Conservation (phyloP, 2,797 vertebrate genomes). For the Kryptopterus vitreolus region DNA sequence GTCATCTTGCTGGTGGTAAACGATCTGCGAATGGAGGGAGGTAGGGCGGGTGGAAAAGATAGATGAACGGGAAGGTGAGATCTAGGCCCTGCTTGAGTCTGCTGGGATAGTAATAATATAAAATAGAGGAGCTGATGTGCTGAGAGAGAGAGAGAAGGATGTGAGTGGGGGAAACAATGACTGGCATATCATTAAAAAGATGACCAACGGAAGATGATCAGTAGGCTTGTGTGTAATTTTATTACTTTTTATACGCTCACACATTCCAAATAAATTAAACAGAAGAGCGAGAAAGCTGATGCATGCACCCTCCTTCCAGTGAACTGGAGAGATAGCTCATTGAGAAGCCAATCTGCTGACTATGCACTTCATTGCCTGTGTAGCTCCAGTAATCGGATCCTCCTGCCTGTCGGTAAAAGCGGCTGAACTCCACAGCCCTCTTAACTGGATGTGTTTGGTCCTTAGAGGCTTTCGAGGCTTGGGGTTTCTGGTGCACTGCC, state of each 20-base stretch:
- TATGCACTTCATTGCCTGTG: constrained; percentile 45
- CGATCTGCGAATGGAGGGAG: constrained; percentile 55
- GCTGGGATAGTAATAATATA: constrained; percentile 43
- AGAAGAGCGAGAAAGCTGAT: neutral
- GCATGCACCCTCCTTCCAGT: constrained; percentile 11
- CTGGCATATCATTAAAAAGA: constrained; percentile 12
- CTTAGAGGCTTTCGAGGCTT: constrained; percentile 50
- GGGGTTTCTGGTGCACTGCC: constrained; percentile 50
- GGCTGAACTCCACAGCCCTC: constrained; percentile 52
- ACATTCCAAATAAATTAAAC: constrained; percentile 17
- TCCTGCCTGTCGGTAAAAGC: constrained; percentile 57
- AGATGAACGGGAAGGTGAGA: constrained; percentile 49
- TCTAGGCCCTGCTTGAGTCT: constrained; percentile 38
- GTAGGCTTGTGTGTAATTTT: neutral
- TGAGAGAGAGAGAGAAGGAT: constrained; percentile 20
- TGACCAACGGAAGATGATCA: neutral
- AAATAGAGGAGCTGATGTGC: constrained; percentile 33
- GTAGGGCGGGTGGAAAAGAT: constrained; percentile 46
- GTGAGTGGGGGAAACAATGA: constrained; percentile 25
- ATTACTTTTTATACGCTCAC: constrained; percentile 15
- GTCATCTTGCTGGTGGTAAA: constrained; percentile 75
- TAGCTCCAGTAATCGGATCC: constrained; percentile 59
- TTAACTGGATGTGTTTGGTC: constrained; percentile 61
- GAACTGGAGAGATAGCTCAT: constrained; percentile 42
- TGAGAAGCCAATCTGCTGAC: constrained; percentile 50